phyloP scores from a whole-genome alignment of 2,888 invertebrate genomes.

The Drosophila infuscata region DNA sequence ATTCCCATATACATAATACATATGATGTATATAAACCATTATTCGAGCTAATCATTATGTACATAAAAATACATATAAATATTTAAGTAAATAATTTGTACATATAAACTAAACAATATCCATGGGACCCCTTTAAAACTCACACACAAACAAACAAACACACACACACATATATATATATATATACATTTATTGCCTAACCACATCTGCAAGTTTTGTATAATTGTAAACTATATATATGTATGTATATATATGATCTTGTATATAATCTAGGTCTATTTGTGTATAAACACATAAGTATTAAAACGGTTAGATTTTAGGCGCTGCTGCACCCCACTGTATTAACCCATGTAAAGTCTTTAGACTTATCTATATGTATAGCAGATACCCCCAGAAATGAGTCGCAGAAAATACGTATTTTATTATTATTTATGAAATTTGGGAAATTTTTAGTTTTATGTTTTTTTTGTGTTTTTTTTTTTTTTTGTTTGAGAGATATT shows the following conservation, averaged over 20 bases:
- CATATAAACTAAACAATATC: constrained; percentile 16
- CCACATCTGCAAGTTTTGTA: constrained; percentile 51
- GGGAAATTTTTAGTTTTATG: constrained; percentile 9
- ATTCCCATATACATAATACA: constrained; percentile 20
- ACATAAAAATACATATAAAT: constrained; percentile 28
- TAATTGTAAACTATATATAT: neutral
- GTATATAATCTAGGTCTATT: constrained; percentile 61
- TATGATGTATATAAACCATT: constrained; percentile 22
- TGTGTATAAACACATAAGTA: constrained; percentile 54
- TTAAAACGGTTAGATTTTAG: constrained; percentile 35
- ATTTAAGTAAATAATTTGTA: constrained; percentile 25
- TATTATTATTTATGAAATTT: neutral
- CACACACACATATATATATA: neutral
- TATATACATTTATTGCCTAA: constrained; percentile 42
- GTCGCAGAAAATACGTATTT: neutral
- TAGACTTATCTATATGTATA: neutral
- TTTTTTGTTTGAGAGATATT: neutral
- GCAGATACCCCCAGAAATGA: constrained; percentile 2
- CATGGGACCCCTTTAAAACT: constrained; percentile 4
- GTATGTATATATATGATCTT: constrained; percentile 17
- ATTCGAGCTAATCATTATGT: constrained; percentile 52
- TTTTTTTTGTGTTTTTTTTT: neutral
- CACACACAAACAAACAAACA: constrained; percentile 2
- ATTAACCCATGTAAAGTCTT: constrained; percentile 35
- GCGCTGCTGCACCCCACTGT: constrained; percentile 24